Evolutionary conservation across 2,113 vertebrate genomes (phyloP).

Genomic region (Chitala chitala): DNA sequence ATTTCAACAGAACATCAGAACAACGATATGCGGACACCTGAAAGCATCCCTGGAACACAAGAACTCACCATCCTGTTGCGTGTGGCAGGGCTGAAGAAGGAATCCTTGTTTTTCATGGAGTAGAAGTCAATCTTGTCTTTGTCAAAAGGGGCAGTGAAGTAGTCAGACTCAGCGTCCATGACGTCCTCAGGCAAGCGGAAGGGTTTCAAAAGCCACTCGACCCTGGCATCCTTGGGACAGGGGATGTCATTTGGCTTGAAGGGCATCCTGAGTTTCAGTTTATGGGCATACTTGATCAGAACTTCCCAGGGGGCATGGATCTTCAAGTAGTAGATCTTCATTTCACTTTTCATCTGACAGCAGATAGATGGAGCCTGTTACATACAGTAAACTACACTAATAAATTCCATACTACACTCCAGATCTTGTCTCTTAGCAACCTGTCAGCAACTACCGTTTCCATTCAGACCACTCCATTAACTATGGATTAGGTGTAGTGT

Average conservation of each 20-base stretch:
- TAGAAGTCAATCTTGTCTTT: constrained; percentile 85
- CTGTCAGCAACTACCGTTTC: too few species aligned
- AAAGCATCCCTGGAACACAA: neutral
- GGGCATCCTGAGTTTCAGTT: constrained; percentile 88
- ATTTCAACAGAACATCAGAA: neutral
- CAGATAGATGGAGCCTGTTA: neutral
- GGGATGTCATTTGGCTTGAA: constrained; percentile 77
- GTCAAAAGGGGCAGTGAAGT: constrained; percentile 83
- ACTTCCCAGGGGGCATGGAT: constrained; percentile 92
- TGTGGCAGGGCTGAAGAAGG: constrained; percentile 80
- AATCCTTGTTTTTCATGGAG: constrained; percentile 75
- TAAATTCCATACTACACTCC: neutral
- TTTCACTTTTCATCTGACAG: constrained; percentile 80
- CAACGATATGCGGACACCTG: neutral
- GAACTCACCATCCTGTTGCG: constrained; percentile 92
- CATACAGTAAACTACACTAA: neutral
- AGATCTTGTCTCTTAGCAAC: too few species aligned
- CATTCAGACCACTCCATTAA: too few species aligned
- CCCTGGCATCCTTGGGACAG: constrained; percentile 48
- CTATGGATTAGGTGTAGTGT: too few species aligned
- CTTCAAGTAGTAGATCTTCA: constrained; percentile 86
- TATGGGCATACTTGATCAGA: constrained; percentile 79
- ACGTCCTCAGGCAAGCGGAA: constrained; percentile 72
- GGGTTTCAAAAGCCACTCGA: constrained; percentile 65
- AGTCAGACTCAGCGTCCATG: constrained; percentile 75